Conservation (phyloP, 2,797 vertebrate genomes). For the Onychomys leucogaster region DNA sequence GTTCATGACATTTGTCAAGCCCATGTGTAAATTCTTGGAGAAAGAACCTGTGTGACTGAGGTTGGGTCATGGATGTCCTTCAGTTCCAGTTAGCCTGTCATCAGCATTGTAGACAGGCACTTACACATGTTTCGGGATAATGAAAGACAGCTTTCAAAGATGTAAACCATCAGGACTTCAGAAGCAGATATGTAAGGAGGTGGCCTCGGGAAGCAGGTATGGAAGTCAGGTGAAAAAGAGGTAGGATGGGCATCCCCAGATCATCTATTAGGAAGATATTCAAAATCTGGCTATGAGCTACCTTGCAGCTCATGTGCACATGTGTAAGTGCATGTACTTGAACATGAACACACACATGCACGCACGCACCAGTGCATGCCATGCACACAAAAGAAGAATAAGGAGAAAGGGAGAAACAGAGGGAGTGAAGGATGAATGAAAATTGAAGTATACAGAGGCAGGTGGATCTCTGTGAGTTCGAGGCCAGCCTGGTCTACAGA, state of each 20-base stretch:
- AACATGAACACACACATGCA: neutral
- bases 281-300: neutral
- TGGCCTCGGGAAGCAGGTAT: neutral
- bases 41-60: neutral
- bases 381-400: neutral
- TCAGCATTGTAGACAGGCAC: neutral
- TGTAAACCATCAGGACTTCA: neutral
- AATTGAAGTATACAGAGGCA: neutral
- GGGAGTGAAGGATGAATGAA: neutral
- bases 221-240: neutral
- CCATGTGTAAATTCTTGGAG: slow-evolving; percentile 25
- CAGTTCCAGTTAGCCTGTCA: neutral
- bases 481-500: too few relatives aligned
- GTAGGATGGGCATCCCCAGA: neutral
- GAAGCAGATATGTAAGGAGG: neutral
- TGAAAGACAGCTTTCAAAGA: neutral
- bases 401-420: neutral
- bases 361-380: neutral
- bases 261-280: neutral
- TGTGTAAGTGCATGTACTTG: too few relatives aligned
- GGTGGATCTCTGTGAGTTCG: too few relatives aligned
- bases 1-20: neutral
- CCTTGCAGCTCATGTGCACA: neutral
- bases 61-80: neutral
- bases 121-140: neutral